These are phyloP conservation scores for Diabrotica virgifera DNA, from an alignment of 1,140 invertebrate genomes.

Conservation along the genomic window DNA sequence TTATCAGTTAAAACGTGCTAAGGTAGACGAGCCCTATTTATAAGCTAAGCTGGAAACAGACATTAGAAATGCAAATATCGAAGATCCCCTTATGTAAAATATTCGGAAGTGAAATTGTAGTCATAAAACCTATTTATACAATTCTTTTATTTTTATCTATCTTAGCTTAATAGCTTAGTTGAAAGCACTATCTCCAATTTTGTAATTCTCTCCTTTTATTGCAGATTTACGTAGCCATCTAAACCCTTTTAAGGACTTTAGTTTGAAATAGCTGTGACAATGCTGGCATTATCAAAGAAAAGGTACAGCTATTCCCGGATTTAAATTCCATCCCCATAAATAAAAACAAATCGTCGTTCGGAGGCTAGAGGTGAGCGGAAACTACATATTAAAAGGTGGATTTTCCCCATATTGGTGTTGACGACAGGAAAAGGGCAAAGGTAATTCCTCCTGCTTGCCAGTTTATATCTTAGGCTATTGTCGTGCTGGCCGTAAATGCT, in stretches of 20 bases:
- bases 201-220: too few species aligned
- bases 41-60: too few species aligned
- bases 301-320: not conserved
- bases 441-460: conserved; percentile 34
- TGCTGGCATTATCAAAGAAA: not conserved
- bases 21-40: too few species aligned
- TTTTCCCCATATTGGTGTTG: conserved; percentile 39
- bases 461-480: conserved; percentile 42
- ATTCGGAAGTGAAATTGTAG: too few species aligned
- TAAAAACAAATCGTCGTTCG: conserved; percentile 9
- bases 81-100: too few species aligned
- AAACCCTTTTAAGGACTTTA: not conserved
- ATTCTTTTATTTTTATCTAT: too few species aligned
- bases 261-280: not conserved
- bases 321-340: conserved; percentile 6
- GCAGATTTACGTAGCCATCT: not conserved
- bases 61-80: too few species aligned
- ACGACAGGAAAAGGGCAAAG: conserved; percentile 32
- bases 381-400: conserved; percentile 22
- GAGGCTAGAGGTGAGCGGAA: not conserved
- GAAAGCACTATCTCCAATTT: too few species aligned
- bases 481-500: conserved; percentile 36
- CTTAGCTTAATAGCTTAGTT: too few species aligned
- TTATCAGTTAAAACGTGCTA: too few species aligned
- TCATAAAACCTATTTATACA: too few species aligned